Percentiles rank a stretch among this genome's conserved stretches.
Evolutionary conservation across 2,113 vertebrate species (phyloP).

Genomic region (Solea senegalensis): DNA sequence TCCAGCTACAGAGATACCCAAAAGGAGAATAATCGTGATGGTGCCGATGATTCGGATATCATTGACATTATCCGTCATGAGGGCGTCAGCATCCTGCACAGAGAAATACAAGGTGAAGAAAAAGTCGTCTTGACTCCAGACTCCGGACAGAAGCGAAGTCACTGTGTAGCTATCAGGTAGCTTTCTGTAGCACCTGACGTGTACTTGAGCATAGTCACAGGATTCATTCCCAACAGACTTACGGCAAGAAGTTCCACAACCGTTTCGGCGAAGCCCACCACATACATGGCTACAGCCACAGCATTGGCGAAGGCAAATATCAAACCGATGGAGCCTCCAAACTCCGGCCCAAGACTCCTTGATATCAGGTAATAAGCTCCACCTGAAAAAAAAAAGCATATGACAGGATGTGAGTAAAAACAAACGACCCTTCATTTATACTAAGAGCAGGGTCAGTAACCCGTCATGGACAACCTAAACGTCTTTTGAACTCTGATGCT

Average conservation of each 20-base stretch:
- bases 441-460: no score
- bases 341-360: constrained; percentile 96
- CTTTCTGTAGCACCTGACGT: not conserved
- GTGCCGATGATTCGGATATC: constrained; percentile 95
- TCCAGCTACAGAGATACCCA: constrained; percentile 96
- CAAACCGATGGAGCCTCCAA: constrained; percentile 96
- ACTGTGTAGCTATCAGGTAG: not conserved
- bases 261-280: constrained; percentile 97
- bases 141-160: not conserved
- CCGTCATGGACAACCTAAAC: no score
- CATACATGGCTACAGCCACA: constrained; percentile 98
- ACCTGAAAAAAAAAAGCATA: constrained; percentile 72
- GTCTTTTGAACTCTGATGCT: no score
- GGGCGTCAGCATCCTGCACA: constrained; percentile 80
- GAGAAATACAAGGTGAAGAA: not conserved
- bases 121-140: not conserved
- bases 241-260: constrained; percentile 92
- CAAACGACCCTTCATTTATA: not conserved
- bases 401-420: not conserved
- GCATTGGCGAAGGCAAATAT: constrained; percentile 99
- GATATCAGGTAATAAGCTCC: constrained; percentile 99
- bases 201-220: not conserved
- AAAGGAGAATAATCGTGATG: constrained; percentile 91
- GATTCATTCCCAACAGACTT: constrained; percentile 62
- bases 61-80: constrained; percentile 91